Percentiles rank a stretch among this genome's conserved stretches.
Conservation (phyloP, 2,797 vertebrate species). For the Paratrypauchen microcephalus region DNA sequence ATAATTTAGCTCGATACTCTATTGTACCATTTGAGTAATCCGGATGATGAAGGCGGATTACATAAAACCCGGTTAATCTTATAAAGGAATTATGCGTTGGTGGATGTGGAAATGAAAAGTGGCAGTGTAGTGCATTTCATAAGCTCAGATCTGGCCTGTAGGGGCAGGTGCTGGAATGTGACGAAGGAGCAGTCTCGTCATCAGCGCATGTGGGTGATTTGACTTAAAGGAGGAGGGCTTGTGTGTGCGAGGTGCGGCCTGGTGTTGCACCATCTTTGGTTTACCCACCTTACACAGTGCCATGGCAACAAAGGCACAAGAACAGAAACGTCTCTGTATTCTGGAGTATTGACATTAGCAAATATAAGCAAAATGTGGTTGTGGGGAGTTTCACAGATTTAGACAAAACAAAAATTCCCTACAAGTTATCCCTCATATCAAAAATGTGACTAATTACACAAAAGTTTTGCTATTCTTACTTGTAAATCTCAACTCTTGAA, state of each 20-base stretch:
- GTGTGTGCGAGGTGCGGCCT: conserved; percentile 49
- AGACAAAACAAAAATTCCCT: too few species aligned
- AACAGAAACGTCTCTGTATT: conserved; percentile 12
- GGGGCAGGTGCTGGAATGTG: conserved; percentile 62
- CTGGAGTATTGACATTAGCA: not conserved
- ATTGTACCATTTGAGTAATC: conserved; percentile 13
- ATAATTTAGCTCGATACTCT: conserved; percentile 1
- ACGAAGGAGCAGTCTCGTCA: conserved; percentile 34
- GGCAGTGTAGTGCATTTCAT: conserved; percentile 47
- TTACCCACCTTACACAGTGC: conserved; percentile 64
- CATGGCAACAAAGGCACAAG: conserved; percentile 62
- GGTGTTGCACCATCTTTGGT: conserved; percentile 65
- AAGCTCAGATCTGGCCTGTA: conserved; percentile 52
- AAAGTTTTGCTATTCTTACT: too few species aligned
- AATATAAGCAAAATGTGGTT: not conserved
- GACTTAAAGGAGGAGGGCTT: conserved; percentile 39
- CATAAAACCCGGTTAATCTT: conserved; percentile 27
- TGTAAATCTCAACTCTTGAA: too few species aligned
- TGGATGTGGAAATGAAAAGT: conserved; percentile 33
- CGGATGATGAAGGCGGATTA: conserved; percentile 27
- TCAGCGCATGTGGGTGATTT: conserved; percentile 38
- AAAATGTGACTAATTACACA: too few species aligned
- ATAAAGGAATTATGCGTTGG: conserved; percentile 37
- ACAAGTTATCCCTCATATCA: too few species aligned
- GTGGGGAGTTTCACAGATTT: not conserved